Percentiles rank a stretch among this genome's conserved stretches.
phyloP scores from a whole-genome alignment of 2,797 vertebrate species.

The Sebastolobus altivelis region DNA sequence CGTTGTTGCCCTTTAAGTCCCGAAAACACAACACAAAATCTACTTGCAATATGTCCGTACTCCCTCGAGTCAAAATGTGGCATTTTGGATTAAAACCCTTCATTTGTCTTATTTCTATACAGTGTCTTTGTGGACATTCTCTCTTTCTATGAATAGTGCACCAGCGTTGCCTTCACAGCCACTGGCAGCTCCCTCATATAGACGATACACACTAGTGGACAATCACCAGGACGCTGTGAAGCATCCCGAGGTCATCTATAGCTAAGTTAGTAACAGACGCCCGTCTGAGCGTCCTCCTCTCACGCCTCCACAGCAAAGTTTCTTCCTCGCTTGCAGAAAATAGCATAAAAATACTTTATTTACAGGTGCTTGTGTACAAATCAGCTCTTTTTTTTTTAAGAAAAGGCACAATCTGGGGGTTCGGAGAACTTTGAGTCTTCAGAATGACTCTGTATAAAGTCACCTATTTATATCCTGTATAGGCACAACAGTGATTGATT shows the following conservation, averaged over 20 bases:
- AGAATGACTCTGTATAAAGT: neutral
- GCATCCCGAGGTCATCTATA: conserved; percentile 60
- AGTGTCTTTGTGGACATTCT: neutral
- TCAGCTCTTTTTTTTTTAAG: neutral
- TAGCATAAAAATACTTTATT: conserved; percentile 32
- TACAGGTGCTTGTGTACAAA: conserved; percentile 47
- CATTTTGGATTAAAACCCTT: conserved; percentile 5
- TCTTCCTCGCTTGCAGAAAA: neutral
- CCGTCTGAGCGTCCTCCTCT: neutral
- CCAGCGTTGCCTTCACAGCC: neutral
- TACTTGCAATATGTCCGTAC: neutral
- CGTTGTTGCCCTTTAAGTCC: no score
- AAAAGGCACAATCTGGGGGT: neutral
- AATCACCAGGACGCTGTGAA: conserved; percentile 53
- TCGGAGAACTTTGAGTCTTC: neutral
- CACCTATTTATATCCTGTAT: neutral
- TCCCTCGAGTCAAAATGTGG: neutral
- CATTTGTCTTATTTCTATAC: neutral
- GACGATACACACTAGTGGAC: neutral
- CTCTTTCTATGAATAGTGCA: neutral
- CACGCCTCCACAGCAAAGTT: neutral
- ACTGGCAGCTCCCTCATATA: neutral
- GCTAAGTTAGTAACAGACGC: conserved; percentile 23
- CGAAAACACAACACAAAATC: neutral
- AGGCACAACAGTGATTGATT: conserved; percentile 14